Evolutionary conservation across 2,113 vertebrate genomes (phyloP), one percentile per base, ranked within the genome.

Genomic region (Reinhardtius hippoglossoides): DNA sequence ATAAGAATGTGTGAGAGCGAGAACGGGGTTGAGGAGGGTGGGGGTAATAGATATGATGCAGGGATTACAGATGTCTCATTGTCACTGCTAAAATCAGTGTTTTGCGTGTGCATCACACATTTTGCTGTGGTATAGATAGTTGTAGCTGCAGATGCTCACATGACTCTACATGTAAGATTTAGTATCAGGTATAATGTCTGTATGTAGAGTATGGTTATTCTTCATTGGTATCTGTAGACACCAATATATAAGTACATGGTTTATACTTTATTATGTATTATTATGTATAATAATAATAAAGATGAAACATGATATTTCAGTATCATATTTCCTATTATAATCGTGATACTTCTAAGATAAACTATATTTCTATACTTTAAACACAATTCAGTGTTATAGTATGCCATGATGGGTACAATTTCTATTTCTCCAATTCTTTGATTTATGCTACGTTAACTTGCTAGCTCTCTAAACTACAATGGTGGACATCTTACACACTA

Each of bases 11-110:
- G 31, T 31, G 6, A 31, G 31, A 31, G 31, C 31, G 13, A 76
- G 56, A 61, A 60, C 26, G 65, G 23, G 50, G 16, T 40, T n/a
- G 37, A 31, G 31, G 42, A 50, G 46, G 26, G 31, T 57, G 63
- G 46, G 56, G 68, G 67, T 76, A 40, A 69, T 35, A 68, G 26
- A 82, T 76, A 60, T 37, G 65, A 72, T 67, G 48, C n/a, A 62
- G n/a, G 44, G 42, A 83, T 88, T 76, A 46, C 24, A 70, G 23
- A 67, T 26, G 44, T 76, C 80, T 70, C 50, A 63, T 57, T 71
- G 68, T 73, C 37, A 58, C 57, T 24, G 42, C 31, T 3, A 67
- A 76, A 81, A 71, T 65, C 52, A 67, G 8, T n/a, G 31, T 69
- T 83, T 73, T 68, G 27, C 80, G 61, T 61, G 42, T 59, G 58